Evolutionary conservation across 1,140 invertebrate species (phyloP).

Genomic region (Plectrocnemia conspersa): DNA sequence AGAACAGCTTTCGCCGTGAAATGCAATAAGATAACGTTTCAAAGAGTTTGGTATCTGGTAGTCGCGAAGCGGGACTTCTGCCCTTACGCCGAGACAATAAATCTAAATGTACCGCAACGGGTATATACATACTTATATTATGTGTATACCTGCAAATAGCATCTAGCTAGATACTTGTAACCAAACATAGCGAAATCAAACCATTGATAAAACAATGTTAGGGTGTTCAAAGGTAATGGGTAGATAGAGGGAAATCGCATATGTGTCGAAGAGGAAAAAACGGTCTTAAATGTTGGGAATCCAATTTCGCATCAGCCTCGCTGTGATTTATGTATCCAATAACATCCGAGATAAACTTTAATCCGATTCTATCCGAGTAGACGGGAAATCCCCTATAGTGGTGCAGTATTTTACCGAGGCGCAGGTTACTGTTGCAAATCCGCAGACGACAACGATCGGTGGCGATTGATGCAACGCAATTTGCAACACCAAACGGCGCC

Average conservation of each 20-base stretch:
- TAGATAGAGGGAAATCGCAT: not conserved
- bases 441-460: slow-evolving; percentile 14
- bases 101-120: no score
- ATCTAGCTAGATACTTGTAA: no score
- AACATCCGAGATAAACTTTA: slow-evolving; percentile 21
- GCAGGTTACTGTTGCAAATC: slow-evolving; percentile 26
- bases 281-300: slow-evolving; percentile 5
- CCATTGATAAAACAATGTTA: not conserved
- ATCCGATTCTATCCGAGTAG: slow-evolving; percentile 5
- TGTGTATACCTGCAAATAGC: no score
- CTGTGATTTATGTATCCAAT: slow-evolving; percentile 25
- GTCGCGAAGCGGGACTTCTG: no score
- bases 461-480: slow-evolving; percentile 33
- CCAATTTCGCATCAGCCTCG: slow-evolving; percentile 16
- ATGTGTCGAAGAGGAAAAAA: not conserved
- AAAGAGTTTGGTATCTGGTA: no score
- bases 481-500: slow-evolving; percentile 19
- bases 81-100: no score
- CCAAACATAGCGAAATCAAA: no score
- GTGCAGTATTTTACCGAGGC: slow-evolving; percentile 1
- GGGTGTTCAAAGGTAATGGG: not conserved
- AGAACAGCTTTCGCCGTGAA: slow-evolving; percentile 23
- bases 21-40: slow-evolving; percentile 31
- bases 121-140: no score
- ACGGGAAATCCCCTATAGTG: not conserved